Percentiles rank a stretch among this genome's conserved stretches.
phyloP scores from a whole-genome alignment of 2,113 vertebrate species.

The Zosterops japonicus region DNA sequence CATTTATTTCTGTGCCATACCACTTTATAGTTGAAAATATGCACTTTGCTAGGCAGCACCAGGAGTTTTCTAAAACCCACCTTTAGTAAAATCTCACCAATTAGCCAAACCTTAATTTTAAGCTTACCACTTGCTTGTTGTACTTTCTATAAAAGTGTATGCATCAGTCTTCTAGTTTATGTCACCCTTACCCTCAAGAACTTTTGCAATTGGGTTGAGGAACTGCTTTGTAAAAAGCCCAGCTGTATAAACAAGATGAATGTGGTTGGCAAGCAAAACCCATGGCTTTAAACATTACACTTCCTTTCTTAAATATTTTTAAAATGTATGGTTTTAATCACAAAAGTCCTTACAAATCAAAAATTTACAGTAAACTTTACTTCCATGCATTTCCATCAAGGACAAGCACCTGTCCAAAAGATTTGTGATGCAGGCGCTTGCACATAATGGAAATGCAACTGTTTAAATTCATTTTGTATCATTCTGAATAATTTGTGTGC shows the following conservation, averaged over 20 bases:
- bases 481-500: background rate
- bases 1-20: background rate
- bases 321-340: background rate
- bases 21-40: background rate
- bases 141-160: conserved; percentile 1
- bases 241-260: conserved; percentile 46
- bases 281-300: background rate
- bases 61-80: background rate
- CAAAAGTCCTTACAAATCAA: background rate
- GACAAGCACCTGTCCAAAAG: background rate
- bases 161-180: background rate
- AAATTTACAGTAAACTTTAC: background rate
- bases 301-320: conserved; percentile 10
- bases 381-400: background rate
- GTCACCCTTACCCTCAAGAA: background rate
- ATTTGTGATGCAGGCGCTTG: background rate
- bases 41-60: background rate
- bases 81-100: background rate
- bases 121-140: background rate
- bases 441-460: background rate
- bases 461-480: background rate
- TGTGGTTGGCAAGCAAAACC: background rate
- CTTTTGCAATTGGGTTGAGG: background rate
- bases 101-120: background rate
- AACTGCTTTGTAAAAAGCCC: background rate